These are phyloP conservation scores for Atherix ibis DNA, from an alignment of 2,888 invertebrate species.

Conservation along the genomic window DNA sequence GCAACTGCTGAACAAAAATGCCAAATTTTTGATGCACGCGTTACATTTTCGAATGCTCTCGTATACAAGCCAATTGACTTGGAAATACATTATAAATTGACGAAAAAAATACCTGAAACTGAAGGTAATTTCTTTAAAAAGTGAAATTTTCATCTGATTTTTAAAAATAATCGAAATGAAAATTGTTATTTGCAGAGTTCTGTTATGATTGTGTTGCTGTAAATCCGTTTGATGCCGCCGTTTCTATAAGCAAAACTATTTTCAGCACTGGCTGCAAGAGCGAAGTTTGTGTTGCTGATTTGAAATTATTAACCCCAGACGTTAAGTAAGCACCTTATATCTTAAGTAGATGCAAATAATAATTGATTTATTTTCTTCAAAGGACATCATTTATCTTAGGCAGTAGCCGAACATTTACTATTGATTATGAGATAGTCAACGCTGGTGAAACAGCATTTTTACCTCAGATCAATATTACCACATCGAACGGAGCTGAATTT, in stretches of 20 bases:
- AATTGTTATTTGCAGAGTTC: too few species aligned
- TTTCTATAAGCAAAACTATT: constrained; percentile 24
- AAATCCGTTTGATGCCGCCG: constrained; percentile 26
- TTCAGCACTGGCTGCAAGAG: constrained; percentile 30
- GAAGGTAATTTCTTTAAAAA: constrained; percentile 18
- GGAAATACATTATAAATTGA: constrained; percentile 27
- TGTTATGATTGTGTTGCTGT: constrained; percentile 29
- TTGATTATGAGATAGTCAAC: constrained; percentile 30
- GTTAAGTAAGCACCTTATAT: constrained; percentile 15
- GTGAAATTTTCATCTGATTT: too few species aligned
- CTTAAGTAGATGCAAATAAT: background rate
- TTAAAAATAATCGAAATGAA: too few species aligned
- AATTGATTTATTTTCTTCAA: background rate
- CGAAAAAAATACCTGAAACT: constrained; percentile 24
- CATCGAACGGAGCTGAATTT: constrained; percentile 29
- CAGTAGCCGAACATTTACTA: constrained; percentile 22
- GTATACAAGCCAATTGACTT: constrained; percentile 31
- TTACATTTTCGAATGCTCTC: constrained; percentile 26
- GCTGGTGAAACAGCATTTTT: constrained; percentile 35
- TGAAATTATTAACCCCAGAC: constrained; percentile 21
- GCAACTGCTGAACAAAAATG: constrained; percentile 22
- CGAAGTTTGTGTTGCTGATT: constrained; percentile 29
- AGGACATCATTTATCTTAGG: constrained; percentile 27
- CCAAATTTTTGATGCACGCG: constrained; percentile 21
- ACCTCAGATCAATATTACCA: constrained; percentile 32